Evolutionary conservation across 2,113 vertebrate species (phyloP), one percentile per base, ranked within the genome.

Genomic region (Phodopus roborovskii): DNA sequence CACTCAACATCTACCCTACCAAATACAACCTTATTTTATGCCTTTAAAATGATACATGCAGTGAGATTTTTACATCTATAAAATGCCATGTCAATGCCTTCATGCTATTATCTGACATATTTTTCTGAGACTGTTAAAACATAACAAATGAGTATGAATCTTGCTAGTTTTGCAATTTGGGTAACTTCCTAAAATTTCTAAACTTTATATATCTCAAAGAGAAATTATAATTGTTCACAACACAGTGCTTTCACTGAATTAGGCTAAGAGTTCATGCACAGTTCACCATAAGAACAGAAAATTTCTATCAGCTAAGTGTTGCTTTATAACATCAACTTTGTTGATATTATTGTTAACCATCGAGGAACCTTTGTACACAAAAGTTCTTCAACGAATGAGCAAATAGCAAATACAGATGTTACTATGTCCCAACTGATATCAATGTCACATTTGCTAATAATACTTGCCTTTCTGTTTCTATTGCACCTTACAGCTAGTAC

Each of bases 11-110:
- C 45, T 75, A 1, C 88, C 30, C 50, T 87, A 71, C 42, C 77
- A 96, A 60, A 12, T 6, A n/a, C 39, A 88, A 36, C 42, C 28
- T 13, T 62, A 26, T 77, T 93, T 89, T 0, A 4, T 20, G 17
- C 48, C 20, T 45, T 33, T 87, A 33, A 93, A n/a, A 45, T 64
- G 70, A 81, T 62, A 83, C 86, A 96, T 94, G n/a, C 50, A 53
- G 22, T 62, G 24, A n/a, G 74, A 17, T 77, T 19, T 83, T 83
- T 39, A 30, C 12, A 30, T 83, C 22, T 60, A 60, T 60, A 60
- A 60, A 83, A 83, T 60, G 13, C 20, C 20, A 39, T 39, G 22
- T 6, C n/a, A 19, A 81, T 11, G 0, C 7, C 19, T 74, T 7
- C 2, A 39, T 64, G 74, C 36, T 70, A 15, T 70, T 94, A 56